Conservation (phyloP, 2,797 vertebrate genomes). For the Synanceia verrucosa region DNA sequence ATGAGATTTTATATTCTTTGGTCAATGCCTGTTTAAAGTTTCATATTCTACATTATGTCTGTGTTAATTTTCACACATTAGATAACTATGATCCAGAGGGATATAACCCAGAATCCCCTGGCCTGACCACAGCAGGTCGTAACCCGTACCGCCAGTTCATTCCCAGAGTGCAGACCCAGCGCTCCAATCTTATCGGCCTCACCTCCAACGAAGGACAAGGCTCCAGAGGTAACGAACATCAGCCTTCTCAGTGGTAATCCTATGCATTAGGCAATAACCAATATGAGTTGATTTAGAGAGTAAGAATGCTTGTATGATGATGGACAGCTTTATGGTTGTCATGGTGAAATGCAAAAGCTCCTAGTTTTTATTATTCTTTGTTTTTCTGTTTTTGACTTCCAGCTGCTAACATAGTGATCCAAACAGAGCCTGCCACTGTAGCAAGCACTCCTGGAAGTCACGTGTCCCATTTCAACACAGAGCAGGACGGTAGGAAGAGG, state of each 20-base stretch:
- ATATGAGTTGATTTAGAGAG: not conserved
- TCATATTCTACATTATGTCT: not conserved
- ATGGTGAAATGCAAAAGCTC: not conserved
- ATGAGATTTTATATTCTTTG: not conserved
- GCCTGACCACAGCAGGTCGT: constrained; percentile 91
- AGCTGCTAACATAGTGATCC: constrained; percentile 97
- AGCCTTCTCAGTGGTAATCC: not conserved
- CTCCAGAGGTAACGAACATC: constrained; percentile 88
- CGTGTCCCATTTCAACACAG: constrained; percentile 86
- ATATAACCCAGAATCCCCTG: constrained; percentile 98
- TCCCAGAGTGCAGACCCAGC: constrained; percentile 94
- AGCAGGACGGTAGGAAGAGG: constrained; percentile 92
- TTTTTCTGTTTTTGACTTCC: constrained; percentile 31
- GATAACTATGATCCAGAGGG: constrained; percentile 98
- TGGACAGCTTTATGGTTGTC: not conserved
- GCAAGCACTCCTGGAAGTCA: constrained; percentile 81
- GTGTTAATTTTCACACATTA: constrained; percentile 56
- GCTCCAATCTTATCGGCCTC: constrained; percentile 96
- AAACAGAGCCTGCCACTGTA: constrained; percentile 88
- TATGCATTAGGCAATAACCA: not conserved
- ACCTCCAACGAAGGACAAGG: constrained; percentile 92
- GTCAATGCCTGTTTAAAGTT: not conserved
- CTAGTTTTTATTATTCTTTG: not conserved
- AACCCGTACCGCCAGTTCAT: constrained; percentile 96
- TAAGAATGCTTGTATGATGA: not conserved